Percentiles rank a stretch among this genome's conserved stretches.
Evolutionary conservation across 2,113 vertebrate species (phyloP).

Genomic region (Marmota monax): DNA sequence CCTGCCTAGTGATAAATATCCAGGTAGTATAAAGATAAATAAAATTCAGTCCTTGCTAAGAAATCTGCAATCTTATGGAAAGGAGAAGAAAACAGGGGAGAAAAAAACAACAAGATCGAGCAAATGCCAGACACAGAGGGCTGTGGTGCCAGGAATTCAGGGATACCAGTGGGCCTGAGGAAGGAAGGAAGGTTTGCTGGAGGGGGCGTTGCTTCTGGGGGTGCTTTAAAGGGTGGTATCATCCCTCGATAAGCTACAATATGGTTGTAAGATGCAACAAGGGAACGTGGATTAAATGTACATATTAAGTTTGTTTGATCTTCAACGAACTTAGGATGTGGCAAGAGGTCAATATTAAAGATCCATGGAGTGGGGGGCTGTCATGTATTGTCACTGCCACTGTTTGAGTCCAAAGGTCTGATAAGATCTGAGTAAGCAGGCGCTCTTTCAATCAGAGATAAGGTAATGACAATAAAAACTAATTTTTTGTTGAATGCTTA

Average conservation of each 20-base stretch:
- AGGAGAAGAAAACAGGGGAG: neutral
- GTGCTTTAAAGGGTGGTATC: neutral
- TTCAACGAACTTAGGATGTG: neutral
- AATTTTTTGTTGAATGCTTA: neutral
- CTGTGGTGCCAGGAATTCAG: neutral
- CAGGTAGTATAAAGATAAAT: constrained; percentile 11
- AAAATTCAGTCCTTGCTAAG: neutral
- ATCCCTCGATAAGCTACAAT: neutral
- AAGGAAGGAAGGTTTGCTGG: neutral
- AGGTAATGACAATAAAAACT: neutral
- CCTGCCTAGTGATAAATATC: neutral
- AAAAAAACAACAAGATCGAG: neutral
- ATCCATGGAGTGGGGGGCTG: neutral
- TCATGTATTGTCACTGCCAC: fast-evolving
- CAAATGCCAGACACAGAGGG: neutral
- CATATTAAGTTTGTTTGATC: neutral
- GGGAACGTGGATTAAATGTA: neutral
- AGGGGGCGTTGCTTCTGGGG: neutral
- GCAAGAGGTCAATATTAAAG: neutral
- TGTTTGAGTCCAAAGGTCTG: neutral
- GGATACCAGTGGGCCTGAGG: neutral
- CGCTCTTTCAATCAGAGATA: neutral
- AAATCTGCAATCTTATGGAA: neutral
- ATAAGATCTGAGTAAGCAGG: neutral
- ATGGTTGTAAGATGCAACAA: neutral